phyloP scores from a whole-genome alignment of 2,797 vertebrate species.

The Mormyrus proboscirostris region DNA sequence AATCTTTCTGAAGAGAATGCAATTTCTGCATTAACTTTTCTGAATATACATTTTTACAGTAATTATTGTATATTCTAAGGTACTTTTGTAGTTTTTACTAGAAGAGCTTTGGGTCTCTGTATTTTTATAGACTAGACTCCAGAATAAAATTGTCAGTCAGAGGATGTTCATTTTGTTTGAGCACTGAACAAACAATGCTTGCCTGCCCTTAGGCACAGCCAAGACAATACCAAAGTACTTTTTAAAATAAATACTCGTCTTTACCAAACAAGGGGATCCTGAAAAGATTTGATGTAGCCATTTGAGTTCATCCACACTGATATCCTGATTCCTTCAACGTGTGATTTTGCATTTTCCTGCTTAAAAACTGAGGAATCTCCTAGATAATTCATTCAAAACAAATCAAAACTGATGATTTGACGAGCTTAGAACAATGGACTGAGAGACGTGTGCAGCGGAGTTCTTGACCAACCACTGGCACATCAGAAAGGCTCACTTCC shows the following conservation, averaged over 20 bases:
- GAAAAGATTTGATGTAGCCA: neutral
- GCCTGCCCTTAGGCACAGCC: neutral
- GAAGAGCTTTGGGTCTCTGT: neutral
- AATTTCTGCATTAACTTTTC: neutral
- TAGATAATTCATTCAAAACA: neutral
- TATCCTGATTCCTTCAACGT: neutral
- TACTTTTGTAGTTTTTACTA: neutral
- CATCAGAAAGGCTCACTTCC: neutral
- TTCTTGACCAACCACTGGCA: neutral
- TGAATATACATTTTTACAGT: neutral
- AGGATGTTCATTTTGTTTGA: neutral
- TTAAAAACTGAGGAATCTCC: neutral
- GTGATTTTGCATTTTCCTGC: neutral
- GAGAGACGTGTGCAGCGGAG: neutral
- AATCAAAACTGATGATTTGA: neutral
- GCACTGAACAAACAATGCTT: neutral
- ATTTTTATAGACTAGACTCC: neutral
- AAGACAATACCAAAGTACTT: neutral
- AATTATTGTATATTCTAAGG: neutral
- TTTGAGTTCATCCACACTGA: neutral
- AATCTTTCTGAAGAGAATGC: neutral
- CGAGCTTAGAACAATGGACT: neutral
- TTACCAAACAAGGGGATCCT: neutral
- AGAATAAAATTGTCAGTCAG: neutral
- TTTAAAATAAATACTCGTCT: neutral